Conservation (phyloP, 2,113 vertebrate genomes). For the Opisthocomus hoazin region DNA sequence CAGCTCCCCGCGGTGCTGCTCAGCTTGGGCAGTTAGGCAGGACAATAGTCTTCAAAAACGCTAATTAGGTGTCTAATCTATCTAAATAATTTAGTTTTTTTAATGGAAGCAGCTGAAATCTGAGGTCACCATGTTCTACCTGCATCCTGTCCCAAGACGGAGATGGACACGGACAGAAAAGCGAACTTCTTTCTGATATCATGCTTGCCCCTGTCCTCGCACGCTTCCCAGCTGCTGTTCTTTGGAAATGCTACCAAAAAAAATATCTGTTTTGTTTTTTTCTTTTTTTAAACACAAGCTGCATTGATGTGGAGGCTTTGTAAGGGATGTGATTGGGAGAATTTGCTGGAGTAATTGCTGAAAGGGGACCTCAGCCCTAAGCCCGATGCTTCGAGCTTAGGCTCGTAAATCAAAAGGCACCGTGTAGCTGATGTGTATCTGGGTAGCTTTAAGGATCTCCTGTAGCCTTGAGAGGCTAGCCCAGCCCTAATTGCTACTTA, state of each 20-base stretch:
- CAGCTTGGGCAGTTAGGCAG: neutral
- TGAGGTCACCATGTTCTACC: neutral
- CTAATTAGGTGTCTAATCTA: neutral
- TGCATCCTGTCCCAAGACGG: neutral
- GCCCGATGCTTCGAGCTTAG: neutral
- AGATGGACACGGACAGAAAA: neutral
- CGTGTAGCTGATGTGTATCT: neutral
- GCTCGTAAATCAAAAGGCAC: neutral
- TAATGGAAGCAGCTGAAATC: neutral
- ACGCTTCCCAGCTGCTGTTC: neutral
- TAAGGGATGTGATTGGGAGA: neutral
- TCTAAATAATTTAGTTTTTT: neutral
- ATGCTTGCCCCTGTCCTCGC: fast-evolving
- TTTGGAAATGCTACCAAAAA: neutral
- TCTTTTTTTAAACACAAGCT: neutral
- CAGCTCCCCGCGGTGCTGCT: too few species aligned
- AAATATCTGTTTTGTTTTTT: neutral
- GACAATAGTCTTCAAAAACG: neutral
- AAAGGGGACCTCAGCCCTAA: neutral
- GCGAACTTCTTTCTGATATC: neutral
- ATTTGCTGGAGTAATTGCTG: neutral
- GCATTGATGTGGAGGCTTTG: neutral
- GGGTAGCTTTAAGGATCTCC: neutral
- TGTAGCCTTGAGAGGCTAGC: neutral
- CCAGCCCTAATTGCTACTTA: neutral